These are phyloP conservation scores for Ormyrus pomaceus DNA, from an alignment of 2,888 invertebrate species.

Conservation along the genomic window DNA sequence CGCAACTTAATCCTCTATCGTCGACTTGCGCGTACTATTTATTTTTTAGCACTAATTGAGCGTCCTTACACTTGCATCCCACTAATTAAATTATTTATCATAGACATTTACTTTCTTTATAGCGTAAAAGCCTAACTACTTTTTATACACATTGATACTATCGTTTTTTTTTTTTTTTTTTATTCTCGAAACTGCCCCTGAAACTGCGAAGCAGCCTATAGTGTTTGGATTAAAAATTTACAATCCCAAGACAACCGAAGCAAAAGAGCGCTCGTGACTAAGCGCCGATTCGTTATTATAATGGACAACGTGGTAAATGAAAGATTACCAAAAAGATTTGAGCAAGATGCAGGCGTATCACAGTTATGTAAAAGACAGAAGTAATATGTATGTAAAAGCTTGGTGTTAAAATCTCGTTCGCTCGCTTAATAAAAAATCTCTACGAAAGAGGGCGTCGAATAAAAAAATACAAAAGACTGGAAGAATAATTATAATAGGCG, in stretches of 20 bases:
- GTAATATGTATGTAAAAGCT: constrained; percentile 6
- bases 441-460: background rate
- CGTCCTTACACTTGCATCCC: constrained; percentile 41
- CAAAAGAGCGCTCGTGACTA: too few relatives aligned
- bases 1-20: background rate
- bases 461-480: constrained; percentile 4
- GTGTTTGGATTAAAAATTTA: constrained; percentile 1
- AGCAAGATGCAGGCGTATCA: constrained; percentile 53
- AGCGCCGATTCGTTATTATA: background rate
- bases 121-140: background rate
- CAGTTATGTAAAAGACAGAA: constrained; percentile 40
- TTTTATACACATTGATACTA: constrained; percentile 1
- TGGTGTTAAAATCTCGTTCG: constrained; percentile 18
- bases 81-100: constrained; percentile 31
- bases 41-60: constrained; percentile 24
- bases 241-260: background rate
- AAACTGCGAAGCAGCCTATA: background rate
- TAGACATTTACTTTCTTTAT: constrained; percentile 36
- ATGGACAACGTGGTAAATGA: constrained; percentile 13
- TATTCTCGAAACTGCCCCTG: constrained; percentile 5
- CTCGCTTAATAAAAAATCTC: background rate
- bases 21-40: background rate
- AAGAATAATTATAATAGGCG: constrained; percentile 7
- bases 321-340: constrained; percentile 29
- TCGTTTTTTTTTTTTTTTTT: background rate